A percentile compares a stretch with the other conserved stretches of the same genome.
Evolutionary conservation across 2,797 vertebrate genomes (phyloP).

Genomic region (Gymnocypris eckloni): DNA sequence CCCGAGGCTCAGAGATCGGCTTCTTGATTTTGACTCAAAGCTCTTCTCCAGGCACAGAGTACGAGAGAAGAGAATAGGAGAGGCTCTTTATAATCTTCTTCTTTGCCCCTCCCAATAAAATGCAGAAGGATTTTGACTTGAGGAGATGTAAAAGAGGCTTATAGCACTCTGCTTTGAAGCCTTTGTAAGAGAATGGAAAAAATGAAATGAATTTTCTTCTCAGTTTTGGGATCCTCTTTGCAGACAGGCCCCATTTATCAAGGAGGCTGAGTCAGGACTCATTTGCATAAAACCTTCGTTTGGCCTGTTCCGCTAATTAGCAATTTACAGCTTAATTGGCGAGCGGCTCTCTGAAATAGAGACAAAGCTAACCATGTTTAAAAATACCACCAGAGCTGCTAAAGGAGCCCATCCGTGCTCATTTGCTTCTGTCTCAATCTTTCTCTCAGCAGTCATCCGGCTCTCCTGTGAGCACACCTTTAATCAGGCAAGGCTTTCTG

Average conservation of each 20-base stretch:
- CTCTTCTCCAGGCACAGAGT: conserved; percentile 34
- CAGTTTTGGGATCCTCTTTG: conserved; percentile 79
- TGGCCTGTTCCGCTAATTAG: conserved; percentile 85
- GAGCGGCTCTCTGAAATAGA: conserved; percentile 77
- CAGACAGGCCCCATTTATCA: conserved; percentile 84
- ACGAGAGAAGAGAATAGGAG: conserved; percentile 64
- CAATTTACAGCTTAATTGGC: conserved; percentile 88
- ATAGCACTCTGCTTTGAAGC: conserved; percentile 83
- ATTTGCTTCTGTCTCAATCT: conserved; percentile 51
- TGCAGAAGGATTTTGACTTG: conserved; percentile 85
- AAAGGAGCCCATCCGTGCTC: conserved; percentile 52
- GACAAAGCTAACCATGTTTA: conserved; percentile 79
- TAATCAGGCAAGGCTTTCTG: conserved; percentile 29
- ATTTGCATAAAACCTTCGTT: conserved; percentile 86
- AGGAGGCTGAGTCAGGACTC: conserved; percentile 83
- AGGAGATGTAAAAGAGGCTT: conserved; percentile 86
- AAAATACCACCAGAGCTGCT: conserved; percentile 78
- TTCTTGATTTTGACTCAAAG: conserved; percentile 38
- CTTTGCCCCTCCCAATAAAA: conserved; percentile 77
- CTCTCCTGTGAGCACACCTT: conserved; percentile 47
- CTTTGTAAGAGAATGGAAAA: conserved; percentile 71
- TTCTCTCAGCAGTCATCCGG: neutral
- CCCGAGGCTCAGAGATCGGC: conserved; percentile 42
- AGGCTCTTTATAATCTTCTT: conserved; percentile 80
- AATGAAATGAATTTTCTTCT: conserved; percentile 69